Evolutionary conservation across 1,140 invertebrate species (phyloP), one percentile per base, ranked within the genome.

Genomic region (Papilio aristodemus): DNA sequence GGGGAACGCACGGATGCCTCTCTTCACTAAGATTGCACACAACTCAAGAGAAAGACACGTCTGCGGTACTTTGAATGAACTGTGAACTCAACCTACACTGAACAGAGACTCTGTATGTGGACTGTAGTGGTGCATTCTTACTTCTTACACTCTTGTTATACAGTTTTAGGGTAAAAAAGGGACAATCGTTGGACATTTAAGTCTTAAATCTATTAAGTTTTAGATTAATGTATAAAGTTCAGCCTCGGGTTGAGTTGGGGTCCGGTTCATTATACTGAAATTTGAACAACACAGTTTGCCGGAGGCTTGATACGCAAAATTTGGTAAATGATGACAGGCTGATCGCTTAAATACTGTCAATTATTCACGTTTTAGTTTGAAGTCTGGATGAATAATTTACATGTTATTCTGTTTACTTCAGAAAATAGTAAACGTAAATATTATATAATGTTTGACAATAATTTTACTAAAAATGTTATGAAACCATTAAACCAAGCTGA

Each of bases 221-320:
- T 17, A 43, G 41, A 43, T 43, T 43, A 43, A 43, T 43, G 41
- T 14, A n/a, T 43, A 43, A 43, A 43, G 41, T 43, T 43, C 14
- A 43, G 14, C n/a, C 14, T 14, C 41, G 41, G n/a, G 41, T 14
- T 13, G 41, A 39, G 0, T 4, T 17, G 41, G 14, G 5, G 11
- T 41, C 13, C 5, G 41, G 14, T 43, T 43, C 11, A 43, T 43
- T 43, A n/a, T 43, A 7, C 14, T 43, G 14, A 7, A 43, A 14
- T 43, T 43, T 43, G n/a, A 43, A 17, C n/a, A 43, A 43, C 41
- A 43, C n/a, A 1, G 4, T 13, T 39, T 4, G 41, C 41, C 41
- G n/a, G 41, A 13, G 41, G 41, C 41, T 3, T n/a, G 6, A n/a
- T n/a, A 14, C 41, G 41, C 41, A n/a, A 43, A 43, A 43, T 17